phyloP scores from a whole-genome alignment of 1,140 invertebrate species.

The Drosophila bocki region DNA sequence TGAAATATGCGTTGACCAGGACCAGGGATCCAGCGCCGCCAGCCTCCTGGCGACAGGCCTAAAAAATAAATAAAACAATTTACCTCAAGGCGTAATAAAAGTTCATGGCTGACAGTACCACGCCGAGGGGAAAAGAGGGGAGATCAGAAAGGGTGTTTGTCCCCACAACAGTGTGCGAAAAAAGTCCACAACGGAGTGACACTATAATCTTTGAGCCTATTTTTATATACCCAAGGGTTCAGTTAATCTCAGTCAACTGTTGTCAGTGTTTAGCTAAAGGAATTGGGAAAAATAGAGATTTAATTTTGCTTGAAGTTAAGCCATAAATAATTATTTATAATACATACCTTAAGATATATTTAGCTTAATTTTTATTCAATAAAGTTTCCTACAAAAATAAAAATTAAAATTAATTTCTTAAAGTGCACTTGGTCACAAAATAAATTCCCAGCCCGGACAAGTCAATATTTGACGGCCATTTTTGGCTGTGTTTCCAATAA shows the following conservation, averaged over 20 bases:
- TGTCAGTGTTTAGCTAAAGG: background rate
- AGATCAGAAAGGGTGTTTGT: conserved; percentile 15
- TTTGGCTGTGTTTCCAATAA: conserved; percentile 73
- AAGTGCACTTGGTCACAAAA: conserved; percentile 9
- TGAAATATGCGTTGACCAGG: conserved; percentile 73
- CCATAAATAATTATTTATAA: no score
- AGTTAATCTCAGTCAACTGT: conserved; percentile 1
- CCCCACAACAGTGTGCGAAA: conserved; percentile 14
- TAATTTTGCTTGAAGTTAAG: background rate
- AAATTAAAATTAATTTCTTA: background rate
- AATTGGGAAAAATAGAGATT: background rate
- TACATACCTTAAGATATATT: background rate
- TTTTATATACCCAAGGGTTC: background rate
- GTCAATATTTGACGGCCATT: conserved; percentile 73
- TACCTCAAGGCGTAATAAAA: conserved; percentile 81
- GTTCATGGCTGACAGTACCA: conserved; percentile 75
- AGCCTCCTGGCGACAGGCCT: conserved; percentile 54
- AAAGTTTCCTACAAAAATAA: background rate
- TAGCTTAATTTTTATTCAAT: background rate
- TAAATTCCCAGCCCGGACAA: conserved; percentile 11
- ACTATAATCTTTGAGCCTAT: conserved; percentile 1
- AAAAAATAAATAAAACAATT: conserved; percentile 84
- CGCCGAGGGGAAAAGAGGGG: conserved; percentile 5
- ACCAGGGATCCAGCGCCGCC: conserved; percentile 10
- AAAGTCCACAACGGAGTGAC: background rate